Conservation (phyloP, 2,113 vertebrate genomes). For the Rana temporaria region DNA sequence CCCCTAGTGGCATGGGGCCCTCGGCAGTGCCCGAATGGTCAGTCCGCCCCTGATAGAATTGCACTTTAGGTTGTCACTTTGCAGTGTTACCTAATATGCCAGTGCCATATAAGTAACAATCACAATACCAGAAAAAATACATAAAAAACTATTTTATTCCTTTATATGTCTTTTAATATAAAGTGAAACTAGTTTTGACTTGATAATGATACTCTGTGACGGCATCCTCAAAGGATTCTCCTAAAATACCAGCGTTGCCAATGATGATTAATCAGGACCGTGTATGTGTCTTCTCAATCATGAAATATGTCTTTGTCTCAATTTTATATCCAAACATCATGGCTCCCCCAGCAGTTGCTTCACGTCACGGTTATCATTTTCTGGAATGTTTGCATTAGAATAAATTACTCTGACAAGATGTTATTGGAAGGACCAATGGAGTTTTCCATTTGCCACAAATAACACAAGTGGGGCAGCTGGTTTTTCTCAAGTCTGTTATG, state of each 20-base stretch:
- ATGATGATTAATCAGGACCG: neutral
- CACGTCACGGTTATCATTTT: slow-evolving; percentile 1
- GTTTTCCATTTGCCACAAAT: neutral
- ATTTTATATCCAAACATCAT: neutral
- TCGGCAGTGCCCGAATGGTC: too few species aligned
- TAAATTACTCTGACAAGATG: slow-evolving; percentile 13
- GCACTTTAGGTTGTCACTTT: too few species aligned
- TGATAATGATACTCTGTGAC: neutral
- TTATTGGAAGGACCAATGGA: slow-evolving; percentile 1
- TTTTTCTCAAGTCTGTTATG: neutral
- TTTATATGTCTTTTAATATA: neutral
- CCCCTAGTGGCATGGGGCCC: too few species aligned
- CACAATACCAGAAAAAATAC: too few species aligned
- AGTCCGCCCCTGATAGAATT: too few species aligned
- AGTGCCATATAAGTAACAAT: too few species aligned
- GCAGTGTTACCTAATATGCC: too few species aligned
- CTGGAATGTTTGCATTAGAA: slow-evolving; percentile 2
- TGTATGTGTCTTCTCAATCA: neutral
- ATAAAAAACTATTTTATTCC: too few species aligned
- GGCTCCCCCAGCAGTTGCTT: slow-evolving; percentile 33
- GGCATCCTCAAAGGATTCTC: neutral
- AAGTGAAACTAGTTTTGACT: neutral
- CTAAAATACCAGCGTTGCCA: neutral
- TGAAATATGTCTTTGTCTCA: neutral
- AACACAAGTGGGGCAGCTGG: neutral